Conservation (phyloP, 2,797 vertebrate genomes). For the Clarias fuscus region DNA sequence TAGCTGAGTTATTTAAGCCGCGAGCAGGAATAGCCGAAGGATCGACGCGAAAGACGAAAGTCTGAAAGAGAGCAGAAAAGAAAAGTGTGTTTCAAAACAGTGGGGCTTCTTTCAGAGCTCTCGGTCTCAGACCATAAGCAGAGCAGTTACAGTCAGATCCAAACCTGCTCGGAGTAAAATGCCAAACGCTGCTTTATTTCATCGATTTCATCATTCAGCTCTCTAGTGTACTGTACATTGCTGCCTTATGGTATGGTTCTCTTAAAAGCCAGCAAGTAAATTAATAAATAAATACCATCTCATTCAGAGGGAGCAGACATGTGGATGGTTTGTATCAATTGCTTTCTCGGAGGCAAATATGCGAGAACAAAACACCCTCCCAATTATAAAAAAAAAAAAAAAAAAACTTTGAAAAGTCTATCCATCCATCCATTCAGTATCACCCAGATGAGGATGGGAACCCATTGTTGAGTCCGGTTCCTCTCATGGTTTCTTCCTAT, state of each 20-base stretch:
- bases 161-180: not conserved
- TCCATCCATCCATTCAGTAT: no score
- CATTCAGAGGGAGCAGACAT: not conserved
- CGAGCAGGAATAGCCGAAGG: not conserved
- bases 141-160: not conserved
- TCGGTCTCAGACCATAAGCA: not conserved
- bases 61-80: not conserved
- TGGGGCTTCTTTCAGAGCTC: not conserved
- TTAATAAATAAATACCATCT: not conserved
- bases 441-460: no score
- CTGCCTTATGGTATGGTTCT: not conserved
- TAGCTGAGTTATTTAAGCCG: constrained; percentile 16
- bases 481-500: no score
- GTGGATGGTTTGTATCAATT: not conserved
- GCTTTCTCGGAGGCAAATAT: not conserved
- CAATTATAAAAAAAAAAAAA: no score
- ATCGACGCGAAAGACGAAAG: not conserved
- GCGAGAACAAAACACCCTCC: not conserved
- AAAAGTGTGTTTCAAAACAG: not conserved
- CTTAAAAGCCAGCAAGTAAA: not conserved
- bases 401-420: no score
- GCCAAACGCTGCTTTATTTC: not conserved
- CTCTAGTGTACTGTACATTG: not conserved
- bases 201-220: constrained; percentile 5
- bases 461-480: no score